Base-by-base conservation (phyloP, 2,797 vertebrate species). In the Hylomyscus alleni region DNA sequence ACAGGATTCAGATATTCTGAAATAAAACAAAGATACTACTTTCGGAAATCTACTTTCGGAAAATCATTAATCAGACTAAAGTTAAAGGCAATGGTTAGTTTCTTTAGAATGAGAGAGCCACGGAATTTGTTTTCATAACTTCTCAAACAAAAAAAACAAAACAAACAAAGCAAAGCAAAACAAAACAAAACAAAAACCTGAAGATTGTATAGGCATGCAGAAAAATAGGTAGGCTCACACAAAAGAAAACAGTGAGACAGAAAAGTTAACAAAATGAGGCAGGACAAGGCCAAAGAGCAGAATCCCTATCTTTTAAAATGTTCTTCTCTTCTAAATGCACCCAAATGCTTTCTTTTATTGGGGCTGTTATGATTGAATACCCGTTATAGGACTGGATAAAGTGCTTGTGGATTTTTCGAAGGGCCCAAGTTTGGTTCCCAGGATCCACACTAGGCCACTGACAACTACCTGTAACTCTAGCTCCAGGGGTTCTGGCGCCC, bases 1-100 rank as follows among this genome's bases (percentile, higher is more conserved):
- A 99, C 99, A 0, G 99, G 99, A 97, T 99, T 99, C 95, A 99
- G 99, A 98, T 99, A 99, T 98, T 99, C 99, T 99, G 98, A 58
- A 72, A 95, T n/a, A 94, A 96, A 20, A 94, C 0, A 58, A 52
- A 69, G 96, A 96, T 0, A 26, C 6, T 69, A 58, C 54, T 62
- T 90, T 19, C 9, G 12, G 40, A 65, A 10, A 73, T 72, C 56
- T 22, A 8, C 34, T 67, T 50, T 89, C 44, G 20, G 82, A 56
- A 81, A 86, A 40, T 31, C 3, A 19, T 29, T 56, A 13, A 67
- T 67, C 22, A 37, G 14, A 60, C 4, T 3, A 31, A 73, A 15
- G 19, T 73, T 44, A 54, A 22, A 31, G 1, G 37, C 72, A 72
- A 81, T 1, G 17, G 20, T 78, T 89, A 52, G 7, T 13, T 65